Evolutionary conservation across 2,888 invertebrate species (phyloP).

Genomic region (Papilio demoleus): DNA sequence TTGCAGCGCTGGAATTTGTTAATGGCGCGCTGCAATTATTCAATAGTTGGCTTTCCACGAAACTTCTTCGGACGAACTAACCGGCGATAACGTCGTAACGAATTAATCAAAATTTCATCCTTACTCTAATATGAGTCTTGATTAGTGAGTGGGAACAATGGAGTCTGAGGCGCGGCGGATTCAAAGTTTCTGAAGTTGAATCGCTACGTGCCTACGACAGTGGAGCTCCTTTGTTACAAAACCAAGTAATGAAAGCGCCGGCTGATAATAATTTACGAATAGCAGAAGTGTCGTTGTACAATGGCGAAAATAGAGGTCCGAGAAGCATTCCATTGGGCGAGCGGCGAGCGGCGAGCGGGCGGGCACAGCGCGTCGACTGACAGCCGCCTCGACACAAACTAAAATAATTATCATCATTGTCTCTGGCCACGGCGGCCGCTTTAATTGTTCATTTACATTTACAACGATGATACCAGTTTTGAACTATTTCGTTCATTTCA

Average conservation of each 20-base stretch:
- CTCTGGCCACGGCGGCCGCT: slow-evolving; percentile 78
- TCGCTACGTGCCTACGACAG: slow-evolving; percentile 73
- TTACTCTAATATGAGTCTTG: slow-evolving; percentile 78
- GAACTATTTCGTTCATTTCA: slow-evolving; percentile 82
- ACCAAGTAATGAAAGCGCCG: slow-evolving; percentile 80
- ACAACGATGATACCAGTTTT: slow-evolving; percentile 81
- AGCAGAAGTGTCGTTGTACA: slow-evolving; percentile 83
- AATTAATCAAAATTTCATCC: slow-evolving; percentile 83
- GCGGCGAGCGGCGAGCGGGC: slow-evolving; percentile 68
- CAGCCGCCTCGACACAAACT: slow-evolving; percentile 80
- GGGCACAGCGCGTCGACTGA: slow-evolving; percentile 66
- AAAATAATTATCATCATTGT: slow-evolving; percentile 84
- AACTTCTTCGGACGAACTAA: slow-evolving; percentile 65
- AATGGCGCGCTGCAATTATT: slow-evolving; percentile 60
- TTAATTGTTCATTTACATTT: slow-evolving; percentile 84
- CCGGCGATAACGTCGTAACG: slow-evolving; percentile 74
- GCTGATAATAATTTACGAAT: slow-evolving; percentile 83
- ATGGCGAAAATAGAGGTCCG: slow-evolving; percentile 70
- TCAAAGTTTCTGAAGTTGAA: slow-evolving; percentile 74
- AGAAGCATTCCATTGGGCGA: slow-evolving; percentile 76
- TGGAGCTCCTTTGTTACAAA: slow-evolving; percentile 78
- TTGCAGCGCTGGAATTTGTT: slow-evolving; percentile 32
- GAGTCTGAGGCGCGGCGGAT: slow-evolving; percentile 70
- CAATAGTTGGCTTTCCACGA: slow-evolving; percentile 63
- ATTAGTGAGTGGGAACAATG: slow-evolving; percentile 75